phyloP scores from a whole-genome alignment of 2,797 vertebrate genomes.

The Triplophysa yarkandensis region DNA sequence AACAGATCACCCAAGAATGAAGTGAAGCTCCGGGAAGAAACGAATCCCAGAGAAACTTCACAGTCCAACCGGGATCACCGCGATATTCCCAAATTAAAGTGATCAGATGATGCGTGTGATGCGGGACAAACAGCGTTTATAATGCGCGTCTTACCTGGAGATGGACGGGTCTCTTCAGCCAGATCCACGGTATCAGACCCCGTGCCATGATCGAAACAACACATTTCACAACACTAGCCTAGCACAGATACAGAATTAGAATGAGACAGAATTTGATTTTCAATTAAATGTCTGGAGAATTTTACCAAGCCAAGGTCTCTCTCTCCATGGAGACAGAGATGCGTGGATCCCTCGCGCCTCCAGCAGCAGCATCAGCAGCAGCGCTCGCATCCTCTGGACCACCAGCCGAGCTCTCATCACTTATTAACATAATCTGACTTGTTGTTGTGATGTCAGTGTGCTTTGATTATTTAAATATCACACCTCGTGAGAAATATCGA shows the following conservation, averaged over 20 bases:
- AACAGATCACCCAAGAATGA: not conserved
- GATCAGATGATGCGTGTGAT: not conserved
- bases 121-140: constrained; percentile 17
- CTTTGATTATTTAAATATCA: not conserved
- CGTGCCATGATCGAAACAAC: constrained; percentile 84
- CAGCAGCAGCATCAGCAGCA: constrained; percentile 31
- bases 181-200: constrained; percentile 83
- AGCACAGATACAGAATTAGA: constrained; percentile 32
- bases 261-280: not conserved
- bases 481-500: not conserved
- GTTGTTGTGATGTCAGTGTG: not conserved
- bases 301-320: constrained; percentile 39
- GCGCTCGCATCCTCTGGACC: constrained; percentile 15
- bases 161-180: constrained; percentile 82
- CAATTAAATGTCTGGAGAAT: not conserved
- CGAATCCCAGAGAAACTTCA: constrained; percentile 41
- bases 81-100: constrained; percentile 6
- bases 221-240: constrained; percentile 80
- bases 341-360: too few species aligned
- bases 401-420: not conserved
- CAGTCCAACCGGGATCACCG: constrained; percentile 30
- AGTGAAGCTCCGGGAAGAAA: constrained; percentile 17
- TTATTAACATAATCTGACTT: not conserved
- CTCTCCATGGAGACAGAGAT: constrained; percentile 10
- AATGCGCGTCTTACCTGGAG: constrained; percentile 83